Evolutionary conservation across 2,113 vertebrate genomes (phyloP).

Genomic region (Sylvietta virens): DNA sequence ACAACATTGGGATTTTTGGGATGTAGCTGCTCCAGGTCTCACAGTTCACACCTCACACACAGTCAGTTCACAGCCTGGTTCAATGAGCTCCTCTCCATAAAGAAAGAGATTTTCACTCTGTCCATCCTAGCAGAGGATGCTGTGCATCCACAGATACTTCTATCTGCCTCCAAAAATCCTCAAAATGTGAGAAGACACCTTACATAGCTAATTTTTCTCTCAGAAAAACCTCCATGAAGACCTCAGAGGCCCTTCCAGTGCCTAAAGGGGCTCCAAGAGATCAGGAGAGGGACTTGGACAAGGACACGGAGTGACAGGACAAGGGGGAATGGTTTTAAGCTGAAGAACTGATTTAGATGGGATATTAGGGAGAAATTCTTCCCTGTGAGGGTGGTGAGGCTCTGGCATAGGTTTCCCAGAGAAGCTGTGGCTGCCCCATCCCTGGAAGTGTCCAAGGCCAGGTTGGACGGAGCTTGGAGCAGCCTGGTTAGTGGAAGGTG

Average conservation of each 20-base stretch:
- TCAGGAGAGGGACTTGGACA: background rate
- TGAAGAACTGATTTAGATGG: background rate
- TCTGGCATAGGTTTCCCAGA: fast-evolving
- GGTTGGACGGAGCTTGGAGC: fast-evolving
- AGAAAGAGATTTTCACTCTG: background rate
- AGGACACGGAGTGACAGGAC: background rate
- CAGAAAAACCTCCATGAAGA: background rate
- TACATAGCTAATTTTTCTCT: background rate
- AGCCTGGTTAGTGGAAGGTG: fast-evolving
- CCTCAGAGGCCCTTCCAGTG: background rate
- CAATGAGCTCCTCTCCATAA: background rate
- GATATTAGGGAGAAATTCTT: background rate
- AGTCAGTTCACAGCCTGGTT: background rate
- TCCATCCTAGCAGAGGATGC: background rate
- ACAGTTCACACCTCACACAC: background rate
- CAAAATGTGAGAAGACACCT: background rate
- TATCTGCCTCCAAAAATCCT: background rate
- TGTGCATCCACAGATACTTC: background rate
- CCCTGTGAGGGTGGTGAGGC: fast-evolving
- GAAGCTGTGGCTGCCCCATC: background rate
- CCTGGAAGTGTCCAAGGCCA: background rate
- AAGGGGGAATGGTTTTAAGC: background rate
- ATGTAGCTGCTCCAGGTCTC: background rate
- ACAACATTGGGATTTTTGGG: background rate
- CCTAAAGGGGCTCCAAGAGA: background rate